phyloP scores from a whole-genome alignment of 2,888 invertebrate species.

The Caenorhabditis sinica region DNA sequence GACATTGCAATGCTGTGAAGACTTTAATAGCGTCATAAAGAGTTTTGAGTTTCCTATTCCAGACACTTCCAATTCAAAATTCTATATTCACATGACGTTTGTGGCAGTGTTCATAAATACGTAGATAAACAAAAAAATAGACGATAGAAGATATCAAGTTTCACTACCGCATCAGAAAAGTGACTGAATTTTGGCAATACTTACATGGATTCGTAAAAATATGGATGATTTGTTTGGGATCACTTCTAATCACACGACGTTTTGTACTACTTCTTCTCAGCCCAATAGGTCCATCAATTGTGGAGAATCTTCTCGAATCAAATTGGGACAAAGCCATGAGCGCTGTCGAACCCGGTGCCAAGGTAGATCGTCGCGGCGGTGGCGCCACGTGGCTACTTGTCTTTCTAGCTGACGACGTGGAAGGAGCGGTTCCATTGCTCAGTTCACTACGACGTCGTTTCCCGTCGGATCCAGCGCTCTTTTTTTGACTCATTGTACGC shows the following conservation, averaged over 20 bases:
- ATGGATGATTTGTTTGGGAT: constrained; percentile 60
- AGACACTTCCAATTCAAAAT: constrained; percentile 6
- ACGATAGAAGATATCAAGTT: background rate
- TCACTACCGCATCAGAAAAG: no score
- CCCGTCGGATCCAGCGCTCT: background rate
- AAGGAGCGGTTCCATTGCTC: constrained; percentile 13
- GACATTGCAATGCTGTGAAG: background rate
- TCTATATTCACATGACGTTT: constrained; percentile 3
- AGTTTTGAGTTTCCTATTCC: background rate
- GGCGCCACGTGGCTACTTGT: constrained; percentile 23
- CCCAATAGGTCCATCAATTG: constrained; percentile 45
- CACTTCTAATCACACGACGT: constrained; percentile 28
- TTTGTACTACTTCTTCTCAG: constrained; percentile 33
- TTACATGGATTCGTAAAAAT: constrained; percentile 65
- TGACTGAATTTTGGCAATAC: constrained; percentile 37
- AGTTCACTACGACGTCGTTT: constrained; percentile 46
- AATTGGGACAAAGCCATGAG: constrained; percentile 55
- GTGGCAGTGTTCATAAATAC: background rate
- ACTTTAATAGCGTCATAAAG: background rate
- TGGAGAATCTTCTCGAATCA: constrained; percentile 54
- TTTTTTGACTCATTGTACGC: constrained; percentile 52
- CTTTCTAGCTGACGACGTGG: background rate
- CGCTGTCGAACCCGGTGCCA: constrained; percentile 53
- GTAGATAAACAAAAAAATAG: constrained; percentile 3
- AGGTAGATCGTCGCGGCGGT: constrained; percentile 50